Evolutionary conservation across 2,113 vertebrate species (phyloP).

Genomic region (Eublepharis macularius): DNA sequence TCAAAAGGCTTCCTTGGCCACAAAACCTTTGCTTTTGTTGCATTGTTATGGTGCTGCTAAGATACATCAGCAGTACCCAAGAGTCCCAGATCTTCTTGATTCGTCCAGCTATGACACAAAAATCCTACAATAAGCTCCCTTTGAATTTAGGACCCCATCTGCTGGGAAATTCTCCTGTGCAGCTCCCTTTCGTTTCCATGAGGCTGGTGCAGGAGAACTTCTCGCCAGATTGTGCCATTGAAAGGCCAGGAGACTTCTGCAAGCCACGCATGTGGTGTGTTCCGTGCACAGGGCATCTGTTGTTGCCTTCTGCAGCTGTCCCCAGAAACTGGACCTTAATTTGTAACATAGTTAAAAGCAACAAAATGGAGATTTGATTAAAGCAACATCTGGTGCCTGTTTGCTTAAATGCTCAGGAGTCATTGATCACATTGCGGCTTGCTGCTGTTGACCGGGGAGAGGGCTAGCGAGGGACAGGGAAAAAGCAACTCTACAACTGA

Average conservation of each 20-base stretch:
- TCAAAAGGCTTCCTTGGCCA: no score
- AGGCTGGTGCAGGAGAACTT: neutral
- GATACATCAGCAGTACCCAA: no score
- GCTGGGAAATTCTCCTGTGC: neutral
- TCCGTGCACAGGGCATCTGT: slow-evolving; percentile 3
- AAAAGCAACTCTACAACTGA: no score
- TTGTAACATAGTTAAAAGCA: slow-evolving; percentile 26
- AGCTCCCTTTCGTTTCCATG: neutral
- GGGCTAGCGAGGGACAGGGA: neutral
- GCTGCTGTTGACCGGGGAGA: neutral
- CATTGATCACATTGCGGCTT: neutral
- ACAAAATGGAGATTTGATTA: slow-evolving; percentile 24
- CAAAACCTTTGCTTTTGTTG: no score
- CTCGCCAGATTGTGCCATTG: neutral
- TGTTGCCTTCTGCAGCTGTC: neutral
- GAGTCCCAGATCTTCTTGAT: neutral
- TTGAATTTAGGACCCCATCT: neutral
- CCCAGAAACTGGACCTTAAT: slow-evolving; percentile 6
- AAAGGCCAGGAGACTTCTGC: neutral
- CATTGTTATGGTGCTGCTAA: no score
- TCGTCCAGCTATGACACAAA: neutral
- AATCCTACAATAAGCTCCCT: neutral
- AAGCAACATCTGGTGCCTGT: slow-evolving; percentile 20
- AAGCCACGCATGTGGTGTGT: neutral
- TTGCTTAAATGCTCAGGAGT: slow-evolving; percentile 10